These are phyloP conservation scores for Butastur rufipennis DNA, from an alignment of 2,113 vertebrate genomes.

Conservation along the genomic window DNA sequence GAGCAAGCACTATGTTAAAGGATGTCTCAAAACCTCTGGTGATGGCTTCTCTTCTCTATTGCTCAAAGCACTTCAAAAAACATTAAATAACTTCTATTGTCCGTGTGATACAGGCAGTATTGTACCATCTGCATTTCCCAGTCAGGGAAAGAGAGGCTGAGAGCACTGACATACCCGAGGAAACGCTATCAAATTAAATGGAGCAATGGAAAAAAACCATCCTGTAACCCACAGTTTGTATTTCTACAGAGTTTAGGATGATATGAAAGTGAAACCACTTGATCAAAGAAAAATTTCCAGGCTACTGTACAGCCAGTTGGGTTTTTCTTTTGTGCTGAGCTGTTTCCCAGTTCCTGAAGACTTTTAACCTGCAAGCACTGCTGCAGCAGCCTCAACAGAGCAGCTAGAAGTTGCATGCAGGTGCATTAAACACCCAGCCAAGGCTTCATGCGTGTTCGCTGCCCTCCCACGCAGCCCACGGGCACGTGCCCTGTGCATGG, in stretches of 20 bases:
- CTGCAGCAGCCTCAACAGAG: not conserved
- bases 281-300: slow-evolving; percentile 35
- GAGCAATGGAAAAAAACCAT: not conserved
- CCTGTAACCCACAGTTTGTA: not conserved
- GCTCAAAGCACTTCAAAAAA: not conserved
- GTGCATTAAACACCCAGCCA: not conserved
- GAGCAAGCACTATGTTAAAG: not conserved
- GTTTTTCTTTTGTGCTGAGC: not conserved
- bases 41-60: not conserved
- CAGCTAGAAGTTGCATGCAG: not conserved
- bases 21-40: not conserved
- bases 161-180: not conserved
- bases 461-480: not conserved
- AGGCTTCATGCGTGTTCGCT: rapidly evolving
- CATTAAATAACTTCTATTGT: not conserved
- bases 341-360: not conserved
- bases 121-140: not conserved
- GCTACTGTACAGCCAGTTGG: not conserved
- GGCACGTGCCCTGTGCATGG: rapidly evolving
- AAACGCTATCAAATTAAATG: not conserved
- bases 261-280: not conserved
- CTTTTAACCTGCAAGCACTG: not conserved
- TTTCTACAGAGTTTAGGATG: not conserved
- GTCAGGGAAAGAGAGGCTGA: not conserved
- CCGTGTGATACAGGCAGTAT: not conserved